Conservation (phyloP, 2,113 vertebrate genomes). For the Seriola aureovittata region DNA sequence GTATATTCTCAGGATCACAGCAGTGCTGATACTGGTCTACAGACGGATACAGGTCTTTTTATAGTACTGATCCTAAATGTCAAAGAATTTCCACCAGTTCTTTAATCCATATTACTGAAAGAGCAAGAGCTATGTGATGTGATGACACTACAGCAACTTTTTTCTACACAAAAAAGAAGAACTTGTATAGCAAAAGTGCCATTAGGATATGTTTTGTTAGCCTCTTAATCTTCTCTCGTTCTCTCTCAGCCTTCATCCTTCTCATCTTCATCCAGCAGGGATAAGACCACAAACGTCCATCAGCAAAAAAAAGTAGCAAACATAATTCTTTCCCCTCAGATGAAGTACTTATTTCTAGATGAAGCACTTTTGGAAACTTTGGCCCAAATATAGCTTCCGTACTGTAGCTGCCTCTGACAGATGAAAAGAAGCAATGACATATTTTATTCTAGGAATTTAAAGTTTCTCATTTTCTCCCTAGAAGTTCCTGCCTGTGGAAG, state of each 20-base stretch:
- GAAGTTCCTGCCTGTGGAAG: constrained; percentile 8
- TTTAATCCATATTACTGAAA: constrained; percentile 5
- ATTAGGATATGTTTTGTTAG: constrained; percentile 10
- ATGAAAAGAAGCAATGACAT: constrained; percentile 37
- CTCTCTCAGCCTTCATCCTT: constrained; percentile 9
- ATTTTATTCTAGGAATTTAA: constrained; percentile 51
- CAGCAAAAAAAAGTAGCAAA: constrained; percentile 19
- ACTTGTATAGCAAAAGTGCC: constrained; percentile 13
- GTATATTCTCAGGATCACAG: neutral
- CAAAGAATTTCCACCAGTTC: neutral
- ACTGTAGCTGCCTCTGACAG: constrained; percentile 32
- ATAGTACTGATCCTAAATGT: neutral
- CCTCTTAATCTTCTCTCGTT: constrained; percentile 29
- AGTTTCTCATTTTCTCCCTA: constrained; percentile 35
- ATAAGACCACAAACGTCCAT: constrained; percentile 34
- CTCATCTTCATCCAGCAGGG: constrained; percentile 16
- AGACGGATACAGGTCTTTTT: neutral
- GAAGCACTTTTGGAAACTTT: constrained; percentile 49
- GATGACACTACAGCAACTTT: neutral
- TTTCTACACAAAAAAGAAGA: constrained; percentile 21
- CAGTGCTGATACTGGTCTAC: neutral
- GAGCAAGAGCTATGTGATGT: neutral
- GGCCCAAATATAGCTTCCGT: constrained; percentile 34
- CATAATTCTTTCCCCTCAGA: constrained; percentile 18
- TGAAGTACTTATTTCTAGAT: constrained; percentile 53